Conservation (phyloP, 2,113 vertebrate species). For the Paradisaea rubra region DNA sequence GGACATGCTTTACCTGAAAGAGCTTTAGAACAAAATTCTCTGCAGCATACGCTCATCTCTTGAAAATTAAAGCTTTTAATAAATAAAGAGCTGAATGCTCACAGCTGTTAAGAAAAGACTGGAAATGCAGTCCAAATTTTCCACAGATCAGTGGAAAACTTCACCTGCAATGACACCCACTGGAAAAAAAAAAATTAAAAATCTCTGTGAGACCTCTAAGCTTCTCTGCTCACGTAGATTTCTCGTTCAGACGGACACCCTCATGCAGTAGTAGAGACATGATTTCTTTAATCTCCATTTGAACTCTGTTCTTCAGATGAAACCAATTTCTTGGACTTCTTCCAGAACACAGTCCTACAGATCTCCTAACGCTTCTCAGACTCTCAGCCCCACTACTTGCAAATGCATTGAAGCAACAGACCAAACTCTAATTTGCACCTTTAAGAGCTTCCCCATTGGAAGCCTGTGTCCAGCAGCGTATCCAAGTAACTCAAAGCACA, state of each 20-base stretch:
- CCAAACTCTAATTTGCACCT: conserved; percentile 54
- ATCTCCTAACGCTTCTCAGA: not conserved
- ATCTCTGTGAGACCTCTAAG: not conserved
- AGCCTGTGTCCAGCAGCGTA: conserved; percentile 27
- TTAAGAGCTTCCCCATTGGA: conserved; percentile 45
- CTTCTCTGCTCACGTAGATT: not conserved
- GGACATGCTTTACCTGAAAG: not conserved
- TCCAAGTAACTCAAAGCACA: not conserved
- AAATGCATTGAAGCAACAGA: not conserved
- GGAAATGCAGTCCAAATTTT: not conserved
- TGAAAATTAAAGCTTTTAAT: not conserved
- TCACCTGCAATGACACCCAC: not conserved
- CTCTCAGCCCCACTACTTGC: not conserved
- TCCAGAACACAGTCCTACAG: conserved; percentile 22
- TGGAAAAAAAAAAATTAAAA: not conserved
- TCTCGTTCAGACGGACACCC: not conserved
- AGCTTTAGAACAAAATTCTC: not conserved
- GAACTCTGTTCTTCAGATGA: conserved; percentile 9
- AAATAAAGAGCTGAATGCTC: not conserved
- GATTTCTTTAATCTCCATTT: conserved; percentile 8
- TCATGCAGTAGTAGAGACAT: not conserved
- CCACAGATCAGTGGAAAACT: not conserved
- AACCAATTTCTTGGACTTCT: conserved; percentile 33
- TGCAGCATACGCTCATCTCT: not conserved
- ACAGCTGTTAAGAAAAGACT: not conserved